Base-by-base conservation (phyloP, 2,797 vertebrate genomes). In the Centropyge bicolor region DNA sequence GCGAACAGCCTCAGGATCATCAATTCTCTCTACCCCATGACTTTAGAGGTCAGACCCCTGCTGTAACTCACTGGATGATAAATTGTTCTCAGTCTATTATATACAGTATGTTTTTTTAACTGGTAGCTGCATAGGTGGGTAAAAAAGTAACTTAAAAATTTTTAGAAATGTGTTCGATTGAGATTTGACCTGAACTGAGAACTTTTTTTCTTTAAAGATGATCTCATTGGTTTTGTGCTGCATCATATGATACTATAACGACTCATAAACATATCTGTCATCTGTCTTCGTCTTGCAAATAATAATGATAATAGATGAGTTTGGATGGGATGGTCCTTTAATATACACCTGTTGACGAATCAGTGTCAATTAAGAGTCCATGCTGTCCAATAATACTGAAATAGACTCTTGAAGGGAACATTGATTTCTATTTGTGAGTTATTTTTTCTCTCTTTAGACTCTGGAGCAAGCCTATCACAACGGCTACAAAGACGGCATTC, bases 401-500 rank as follows among this genome's bases (percentile, higher is more conserved):
- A 57, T 52, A 49, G 0, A 43, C 1, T 35, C 0, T 43, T 8
- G 54, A 17, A 51, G 13, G 1, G 24, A 55, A 60, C 16, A 54
- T 31, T 36, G 20, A 16, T 5, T 63, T 45, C 12, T 49, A 10
- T 43, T 6, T n/a, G 0, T 43, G 3, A 36, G 9, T 52, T 41
- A 6, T 43, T 35, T 4, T 59, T 69, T 69, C n/a, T 78, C 16
- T 67, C n/a, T 72, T 45, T 81, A 98, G 98, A 86, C 89, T 67
- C 74, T 98, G 72, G 95, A 96, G 0, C 86, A 96, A 69, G 96
- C 97, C 24, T 97, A 95, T 78, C 88, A 94, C 80, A 94, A 88
- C 4, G 98, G 98, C 12, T 97, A 97, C 74, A 95, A 96, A 76
- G 97, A 99, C 51, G 92, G 95, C 0, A 76, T 94, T 66, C 41